Conservation (phyloP, 1,140 invertebrate species). For the Drosophila sulfurigaster region DNA sequence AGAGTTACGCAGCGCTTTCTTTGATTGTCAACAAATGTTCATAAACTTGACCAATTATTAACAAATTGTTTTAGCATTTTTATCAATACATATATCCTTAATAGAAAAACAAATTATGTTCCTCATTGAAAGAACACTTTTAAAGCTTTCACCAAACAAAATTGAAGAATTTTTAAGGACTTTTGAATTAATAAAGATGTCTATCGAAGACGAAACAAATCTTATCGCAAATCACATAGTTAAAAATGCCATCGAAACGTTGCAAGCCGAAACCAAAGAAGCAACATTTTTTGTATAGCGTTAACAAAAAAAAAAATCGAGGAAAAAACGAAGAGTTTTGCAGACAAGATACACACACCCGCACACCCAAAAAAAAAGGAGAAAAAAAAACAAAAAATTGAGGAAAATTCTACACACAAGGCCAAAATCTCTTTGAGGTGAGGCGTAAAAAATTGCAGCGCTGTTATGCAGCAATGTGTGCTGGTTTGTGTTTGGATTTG, state of each 20-base stretch:
- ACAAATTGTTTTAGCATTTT: no score
- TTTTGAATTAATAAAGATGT: slow-evolving; percentile 1
- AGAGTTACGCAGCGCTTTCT: no score
- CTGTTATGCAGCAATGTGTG: not conserved
- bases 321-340: not conserved
- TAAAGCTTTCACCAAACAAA: not conserved
- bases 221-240: slow-evolving; percentile 5
- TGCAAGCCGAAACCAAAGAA: not conserved
- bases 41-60: no score
- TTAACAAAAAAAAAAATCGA: not conserved
- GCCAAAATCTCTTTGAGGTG: slow-evolving; percentile 69
- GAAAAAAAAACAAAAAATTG: not conserved
- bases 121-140: no score
- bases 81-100: no score
- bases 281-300: slow-evolving; percentile 12
- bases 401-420: slow-evolving; percentile 62
- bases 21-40: no score
- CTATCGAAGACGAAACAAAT: not conserved
- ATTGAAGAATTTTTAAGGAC: not conserved
- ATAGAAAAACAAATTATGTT: no score
- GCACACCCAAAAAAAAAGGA: not conserved
- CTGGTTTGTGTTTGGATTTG: not conserved
- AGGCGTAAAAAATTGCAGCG: slow-evolving; percentile 49
- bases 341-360: not conserved
- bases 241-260: slow-evolving; percentile 5